These are phyloP conservation scores for Actinopyga echinites DNA, from an alignment of 53 echinoderm and acorn worm genomes.

Conservation along the genomic window DNA sequence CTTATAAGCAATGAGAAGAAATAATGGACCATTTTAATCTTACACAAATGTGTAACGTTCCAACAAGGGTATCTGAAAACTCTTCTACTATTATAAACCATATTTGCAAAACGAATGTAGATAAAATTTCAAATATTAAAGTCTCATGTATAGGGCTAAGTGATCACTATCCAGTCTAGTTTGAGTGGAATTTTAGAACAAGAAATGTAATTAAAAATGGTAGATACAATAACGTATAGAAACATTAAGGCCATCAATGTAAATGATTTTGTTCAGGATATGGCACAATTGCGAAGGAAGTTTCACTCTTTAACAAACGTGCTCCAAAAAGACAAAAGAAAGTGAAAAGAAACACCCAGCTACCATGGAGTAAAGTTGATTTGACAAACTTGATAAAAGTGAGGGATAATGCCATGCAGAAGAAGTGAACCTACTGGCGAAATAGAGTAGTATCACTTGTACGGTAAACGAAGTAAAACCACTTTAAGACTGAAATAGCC, in stretches of 20 bases:
- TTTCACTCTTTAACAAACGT: background rate
- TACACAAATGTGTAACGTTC: constrained; percentile 9
- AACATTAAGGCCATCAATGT: background rate
- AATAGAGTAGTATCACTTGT: background rate
- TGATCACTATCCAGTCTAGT: background rate
- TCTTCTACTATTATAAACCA: constrained; percentile 1
- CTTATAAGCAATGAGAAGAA: background rate
- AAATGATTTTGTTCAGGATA: background rate
- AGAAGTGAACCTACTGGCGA: constrained; percentile 4
- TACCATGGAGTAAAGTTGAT: background rate
- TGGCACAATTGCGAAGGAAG: background rate
- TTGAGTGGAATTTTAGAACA: constrained; percentile 11
- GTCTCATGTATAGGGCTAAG: constrained; percentile 11
- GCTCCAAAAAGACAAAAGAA: background rate
- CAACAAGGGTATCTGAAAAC: background rate
- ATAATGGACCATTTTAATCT: no score
- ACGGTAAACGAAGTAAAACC: background rate
- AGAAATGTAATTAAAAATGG: background rate
- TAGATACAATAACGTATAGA: background rate
- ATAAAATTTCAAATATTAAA: background rate
- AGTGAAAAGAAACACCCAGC: background rate
- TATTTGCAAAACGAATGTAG: constrained; percentile 13
- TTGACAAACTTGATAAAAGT: background rate
- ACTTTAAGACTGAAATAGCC: background rate
- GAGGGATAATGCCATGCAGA: background rate